These are phyloP conservation scores for Criorhina ranunculi DNA, from an alignment of 2,888 invertebrate genomes.

Conservation along the genomic window DNA sequence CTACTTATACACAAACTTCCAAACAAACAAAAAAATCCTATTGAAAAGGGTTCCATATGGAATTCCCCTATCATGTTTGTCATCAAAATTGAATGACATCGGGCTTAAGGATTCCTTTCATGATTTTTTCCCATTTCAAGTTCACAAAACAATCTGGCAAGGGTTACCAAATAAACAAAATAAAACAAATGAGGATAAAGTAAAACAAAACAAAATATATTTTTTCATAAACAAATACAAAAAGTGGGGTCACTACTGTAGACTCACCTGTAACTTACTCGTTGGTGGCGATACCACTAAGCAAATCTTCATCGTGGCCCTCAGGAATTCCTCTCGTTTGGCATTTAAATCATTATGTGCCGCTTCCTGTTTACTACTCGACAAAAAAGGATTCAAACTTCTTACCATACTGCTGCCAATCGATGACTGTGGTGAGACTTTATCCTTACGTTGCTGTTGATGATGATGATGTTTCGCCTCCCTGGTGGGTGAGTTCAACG, in stretches of 20 bases:
- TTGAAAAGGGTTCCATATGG: constrained; percentile 4
- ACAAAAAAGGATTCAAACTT: constrained; percentile 83
- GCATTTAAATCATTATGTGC: constrained; percentile 81
- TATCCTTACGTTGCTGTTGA: constrained; percentile 76
- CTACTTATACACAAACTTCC: neutral
- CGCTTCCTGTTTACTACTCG: constrained; percentile 77
- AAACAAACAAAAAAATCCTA: neutral
- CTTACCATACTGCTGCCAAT: constrained; percentile 79
- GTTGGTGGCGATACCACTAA: constrained; percentile 89
- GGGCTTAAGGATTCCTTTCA: neutral
- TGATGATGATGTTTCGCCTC: constrained; percentile 78
- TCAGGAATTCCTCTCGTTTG: constrained; percentile 89
- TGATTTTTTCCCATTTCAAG: neutral
- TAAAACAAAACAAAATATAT: constrained; percentile 29
- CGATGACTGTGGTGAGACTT: constrained; percentile 77
- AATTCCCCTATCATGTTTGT: constrained; percentile 21
- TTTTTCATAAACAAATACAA: constrained; percentile 35
- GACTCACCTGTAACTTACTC: constrained; percentile 84
- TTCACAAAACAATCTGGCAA: neutral
- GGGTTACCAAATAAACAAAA: constrained; percentile 33
- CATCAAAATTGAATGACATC: constrained; percentile 9
- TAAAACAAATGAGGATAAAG: constrained; percentile 23
- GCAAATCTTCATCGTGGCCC: constrained; percentile 90
- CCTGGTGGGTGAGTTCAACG: constrained; percentile 81
- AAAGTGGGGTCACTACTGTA: neutral